These are phyloP conservation scores for Pampusana beccarii DNA, from an alignment of 2,113 vertebrate species.

Conservation along the genomic window DNA sequence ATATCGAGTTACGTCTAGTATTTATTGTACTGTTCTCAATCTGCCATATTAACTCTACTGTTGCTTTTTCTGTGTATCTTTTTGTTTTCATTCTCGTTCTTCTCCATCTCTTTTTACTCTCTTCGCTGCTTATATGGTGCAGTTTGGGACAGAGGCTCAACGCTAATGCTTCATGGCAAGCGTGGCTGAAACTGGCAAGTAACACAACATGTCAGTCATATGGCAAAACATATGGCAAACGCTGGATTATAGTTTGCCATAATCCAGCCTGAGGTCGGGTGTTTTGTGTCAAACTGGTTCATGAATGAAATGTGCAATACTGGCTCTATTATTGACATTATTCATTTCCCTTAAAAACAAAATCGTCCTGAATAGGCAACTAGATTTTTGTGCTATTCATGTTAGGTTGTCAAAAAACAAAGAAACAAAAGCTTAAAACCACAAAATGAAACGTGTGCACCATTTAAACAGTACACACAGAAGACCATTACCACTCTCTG, in stretches of 20 bases:
- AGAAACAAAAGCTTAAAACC: neutral
- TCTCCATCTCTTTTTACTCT: conserved; percentile 58
- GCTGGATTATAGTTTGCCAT: conserved; percentile 75
- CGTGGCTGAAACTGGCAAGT: conserved; percentile 85
- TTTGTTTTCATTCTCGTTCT: conserved; percentile 64
- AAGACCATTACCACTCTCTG: neutral
- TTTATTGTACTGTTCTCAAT: conserved; percentile 62
- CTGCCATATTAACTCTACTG: conserved; percentile 64
- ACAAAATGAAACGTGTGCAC: neutral
- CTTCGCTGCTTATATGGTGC: conserved; percentile 70
- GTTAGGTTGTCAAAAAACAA: neutral
- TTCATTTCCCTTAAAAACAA: conserved; percentile 32
- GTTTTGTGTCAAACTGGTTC: conserved; percentile 36
- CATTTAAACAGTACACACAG: neutral
- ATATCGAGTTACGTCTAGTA: neutral
- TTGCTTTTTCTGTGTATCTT: conserved; percentile 64
- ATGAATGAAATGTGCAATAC: conserved; percentile 13
- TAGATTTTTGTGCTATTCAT: neutral
- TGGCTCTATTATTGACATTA: conserved; percentile 6
- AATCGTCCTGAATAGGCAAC: neutral
- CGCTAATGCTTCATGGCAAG: conserved; percentile 77
- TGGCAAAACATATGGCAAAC: conserved; percentile 69
- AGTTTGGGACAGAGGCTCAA: conserved; percentile 75
- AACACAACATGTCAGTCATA: conserved; percentile 74
- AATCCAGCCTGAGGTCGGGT: conserved; percentile 62